Evolutionary conservation across 2,797 vertebrate genomes (phyloP).

Genomic region (Crypturellus tataupa): DNA sequence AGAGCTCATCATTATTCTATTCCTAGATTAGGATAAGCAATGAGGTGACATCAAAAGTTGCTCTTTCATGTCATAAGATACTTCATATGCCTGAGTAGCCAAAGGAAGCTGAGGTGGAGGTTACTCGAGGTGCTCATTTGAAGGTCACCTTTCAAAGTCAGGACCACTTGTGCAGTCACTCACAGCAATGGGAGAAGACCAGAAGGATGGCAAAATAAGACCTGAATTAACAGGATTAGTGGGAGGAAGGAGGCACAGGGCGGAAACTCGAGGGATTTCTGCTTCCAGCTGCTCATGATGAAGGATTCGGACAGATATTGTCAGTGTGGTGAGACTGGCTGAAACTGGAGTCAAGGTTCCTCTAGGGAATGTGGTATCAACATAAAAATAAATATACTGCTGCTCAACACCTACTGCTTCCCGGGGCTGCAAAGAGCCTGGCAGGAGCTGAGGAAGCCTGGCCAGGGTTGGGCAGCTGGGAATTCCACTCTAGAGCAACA

Average conservation of each 20-base stretch:
- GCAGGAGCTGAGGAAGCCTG: conserved; percentile 48
- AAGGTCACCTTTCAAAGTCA: conserved; percentile 74
- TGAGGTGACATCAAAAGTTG: neutral
- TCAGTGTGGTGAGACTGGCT: conserved; percentile 63
- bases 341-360: conserved; percentile 72
- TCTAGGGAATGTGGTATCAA: conserved; percentile 64
- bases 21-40: neutral
- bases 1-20: neutral
- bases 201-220: conserved; percentile 27
- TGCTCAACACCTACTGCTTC: conserved; percentile 59
- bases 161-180: conserved; percentile 74
- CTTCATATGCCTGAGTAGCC: neutral
- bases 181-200: conserved; percentile 47
- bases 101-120: conserved; percentile 28
- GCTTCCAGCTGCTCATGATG: conserved; percentile 78
- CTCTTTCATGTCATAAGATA: neutral
- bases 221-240: conserved; percentile 75
- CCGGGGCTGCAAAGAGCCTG: conserved; percentile 23
- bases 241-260: neutral
- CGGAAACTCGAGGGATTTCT: conserved; percentile 65
- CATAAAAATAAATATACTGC: conserved; percentile 73
- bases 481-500: conserved; percentile 37
- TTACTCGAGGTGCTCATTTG: conserved; percentile 68
- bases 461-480: conserved; percentile 73
- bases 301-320: conserved; percentile 68